Evolutionary conservation across 92 coral and sea anemone genomes (phyloP), one percentile per base, ranked within the genome.

Genomic region (Zoanthus sociatus): DNA sequence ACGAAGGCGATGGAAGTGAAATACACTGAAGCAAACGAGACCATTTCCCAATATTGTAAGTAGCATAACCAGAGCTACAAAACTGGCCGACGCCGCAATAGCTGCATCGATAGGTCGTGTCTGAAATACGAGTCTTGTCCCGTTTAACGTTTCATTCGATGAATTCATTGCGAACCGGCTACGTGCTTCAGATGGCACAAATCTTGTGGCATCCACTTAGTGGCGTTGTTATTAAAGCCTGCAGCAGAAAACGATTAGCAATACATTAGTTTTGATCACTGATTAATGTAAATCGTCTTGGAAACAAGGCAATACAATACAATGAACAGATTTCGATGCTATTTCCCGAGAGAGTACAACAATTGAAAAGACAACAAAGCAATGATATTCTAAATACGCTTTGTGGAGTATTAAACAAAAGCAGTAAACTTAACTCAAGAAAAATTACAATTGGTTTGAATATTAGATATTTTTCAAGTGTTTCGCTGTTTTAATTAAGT

Each of bases 21-120:
- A 92, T 42, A 97, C 98, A 48, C 99, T 90, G 81, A 84, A 92
- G 66, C 98, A 93, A 51, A 97, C 99, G 12, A 97, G 96, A 6
- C 92, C 83, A 88, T 97, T 97, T 6, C 99, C 99, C 37, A 95
- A 60, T 64, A 95, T 93, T 7, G 99, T 95, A 3, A 93, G 89
- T n/a, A 95, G 10, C 98, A 95, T 95, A 4, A 97, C 98, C 16
- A 95, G 53, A 20, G 91, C 88, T 60, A 92, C 67, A 78, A 97
- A 97, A 30, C 94, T 93, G 33, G 98, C 98, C 3, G 98, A 90
- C 0, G 98, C 98, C 1, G 92, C 87, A 42, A 68, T 69, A 4
- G 78, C 84, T 10, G 88, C 93, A 6, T 56, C 79, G 2, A 61
- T 20, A 13, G 91, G 78, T 17, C 20, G 71, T 30, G 54, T 77